Evolutionary conservation across 2,113 vertebrate genomes (phyloP).

Genomic region (Pseudopodoces humilis): DNA sequence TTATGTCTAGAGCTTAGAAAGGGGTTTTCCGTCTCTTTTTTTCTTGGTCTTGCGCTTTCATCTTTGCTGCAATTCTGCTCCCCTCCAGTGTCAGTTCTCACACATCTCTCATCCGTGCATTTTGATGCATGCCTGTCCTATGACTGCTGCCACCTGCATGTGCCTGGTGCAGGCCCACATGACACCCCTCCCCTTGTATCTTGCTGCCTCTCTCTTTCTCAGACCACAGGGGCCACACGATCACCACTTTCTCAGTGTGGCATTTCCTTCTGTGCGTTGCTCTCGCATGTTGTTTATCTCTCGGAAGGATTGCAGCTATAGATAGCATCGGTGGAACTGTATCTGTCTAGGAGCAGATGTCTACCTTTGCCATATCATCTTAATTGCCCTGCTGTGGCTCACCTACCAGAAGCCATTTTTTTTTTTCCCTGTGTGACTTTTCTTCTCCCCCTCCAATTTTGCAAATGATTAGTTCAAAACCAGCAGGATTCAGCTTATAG

Average conservation of each 20-base stretch:
- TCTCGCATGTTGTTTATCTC: constrained; percentile 79
- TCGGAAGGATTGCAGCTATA: constrained; percentile 73
- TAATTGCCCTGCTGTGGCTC: constrained; percentile 76
- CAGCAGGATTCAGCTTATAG: not conserved
- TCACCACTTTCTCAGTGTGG: constrained; percentile 76
- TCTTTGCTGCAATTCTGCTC: constrained; percentile 33
- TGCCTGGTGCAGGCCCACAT: not conserved
- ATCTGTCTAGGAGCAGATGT: constrained; percentile 86
- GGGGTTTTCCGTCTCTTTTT: not conserved
- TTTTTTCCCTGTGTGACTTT: not conserved
- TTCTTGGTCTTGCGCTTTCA: not conserved
- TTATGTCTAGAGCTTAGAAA: not conserved
- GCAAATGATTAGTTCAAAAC: constrained; percentile 43
- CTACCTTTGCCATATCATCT: constrained; percentile 75
- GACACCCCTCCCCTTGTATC: constrained; percentile 11
- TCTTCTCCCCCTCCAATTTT: not conserved
- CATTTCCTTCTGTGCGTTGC: constrained; percentile 74
- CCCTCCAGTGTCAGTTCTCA: constrained; percentile 26
- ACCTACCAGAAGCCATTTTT: constrained; percentile 64
- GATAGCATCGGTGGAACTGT: constrained; percentile 82
- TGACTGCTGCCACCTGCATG: constrained; percentile 29
- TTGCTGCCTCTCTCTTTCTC: constrained; percentile 52
- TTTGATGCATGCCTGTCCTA: not conserved
- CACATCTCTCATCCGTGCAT: not conserved
- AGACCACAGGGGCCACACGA: constrained; percentile 78